Conservation (phyloP, 2,888 invertebrate species). For the Oscheius onirici region DNA sequence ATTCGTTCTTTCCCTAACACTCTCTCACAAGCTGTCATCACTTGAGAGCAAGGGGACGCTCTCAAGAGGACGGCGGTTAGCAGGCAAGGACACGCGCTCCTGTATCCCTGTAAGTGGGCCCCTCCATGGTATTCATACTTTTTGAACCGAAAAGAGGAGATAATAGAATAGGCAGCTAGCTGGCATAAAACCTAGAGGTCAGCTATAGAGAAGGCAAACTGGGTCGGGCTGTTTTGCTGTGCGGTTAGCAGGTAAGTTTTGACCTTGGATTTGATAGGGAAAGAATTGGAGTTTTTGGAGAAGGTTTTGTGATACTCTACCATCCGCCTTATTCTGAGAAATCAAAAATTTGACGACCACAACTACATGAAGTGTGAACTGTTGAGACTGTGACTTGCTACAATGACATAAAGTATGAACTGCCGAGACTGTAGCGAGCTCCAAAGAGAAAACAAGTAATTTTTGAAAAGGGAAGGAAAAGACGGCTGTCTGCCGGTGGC, state of each 20-base stretch:
- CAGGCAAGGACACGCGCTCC: slow-evolving; percentile 8
- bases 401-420: too few species aligned
- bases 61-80: slow-evolving; percentile 15
- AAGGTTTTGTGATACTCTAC: too few species aligned
- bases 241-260: not conserved
- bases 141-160: not conserved
- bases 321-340: too few species aligned
- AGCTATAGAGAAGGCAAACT: not conserved
- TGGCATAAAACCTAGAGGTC: not conserved
- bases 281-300: too few species aligned
- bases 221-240: not conserved
- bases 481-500: too few species aligned
- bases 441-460: too few species aligned
- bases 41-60: slow-evolving; percentile 21
- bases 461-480: too few species aligned
- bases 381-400: too few species aligned
- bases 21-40: not conserved
- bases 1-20: not conserved
- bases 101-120: not conserved
- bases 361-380: too few species aligned
- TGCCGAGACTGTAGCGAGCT: too few species aligned
- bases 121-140: slow-evolving; percentile 4
- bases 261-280: not conserved
- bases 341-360: too few species aligned
- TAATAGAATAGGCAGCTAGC: not conserved